Evolutionary conservation across 2,797 vertebrate species (phyloP), one percentile per base, ranked within the genome.

Genomic region (Mionectes olivaceus): DNA sequence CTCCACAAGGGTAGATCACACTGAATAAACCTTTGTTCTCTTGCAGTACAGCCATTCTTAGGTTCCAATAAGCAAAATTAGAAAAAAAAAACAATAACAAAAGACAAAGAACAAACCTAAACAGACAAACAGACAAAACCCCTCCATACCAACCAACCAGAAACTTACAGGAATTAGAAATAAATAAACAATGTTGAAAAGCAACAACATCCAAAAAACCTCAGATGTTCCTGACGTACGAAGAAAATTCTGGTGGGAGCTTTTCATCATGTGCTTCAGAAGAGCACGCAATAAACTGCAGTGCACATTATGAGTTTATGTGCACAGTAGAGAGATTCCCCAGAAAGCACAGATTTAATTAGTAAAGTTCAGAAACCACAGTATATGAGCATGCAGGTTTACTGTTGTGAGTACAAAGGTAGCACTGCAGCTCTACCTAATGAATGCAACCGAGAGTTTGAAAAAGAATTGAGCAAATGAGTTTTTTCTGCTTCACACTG

Each of bases 141-240:
- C 8, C 9, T 3, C 15, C 17, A 52, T 4, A 13, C 6, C 15
- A 7, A 22, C 5, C 7, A 53, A 53, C 2, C 3, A 27, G 5
- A 78, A 55, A 23, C 17, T 17, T 22, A 37, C 43, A 75, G n/a
- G 6, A 63, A 52, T 60, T 75, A 70, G 10, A 71, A 65, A 68
- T 23, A 46, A 3, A 19, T 33, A 49, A 37, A 10, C 12, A 10
- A 3, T 7, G 19, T 74, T 67, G n/a, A 57, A 79, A 86, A 93
- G 4, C 22, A 73, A 16, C 3, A 3, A 4, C 3, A 93, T 50
- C 2, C 12, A 69, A 73, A 74, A 70, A 17, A 0, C 0, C 15
- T 79, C 12, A 67, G 5, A 76, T 13, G 7, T 33, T 74, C 50
- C n/a, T 33, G 7, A 77, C 5, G 70, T 0, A n/a, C 0, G 4